Base-by-base conservation (phyloP, 2,797 vertebrate genomes). In the Poecilia gillii region DNA sequence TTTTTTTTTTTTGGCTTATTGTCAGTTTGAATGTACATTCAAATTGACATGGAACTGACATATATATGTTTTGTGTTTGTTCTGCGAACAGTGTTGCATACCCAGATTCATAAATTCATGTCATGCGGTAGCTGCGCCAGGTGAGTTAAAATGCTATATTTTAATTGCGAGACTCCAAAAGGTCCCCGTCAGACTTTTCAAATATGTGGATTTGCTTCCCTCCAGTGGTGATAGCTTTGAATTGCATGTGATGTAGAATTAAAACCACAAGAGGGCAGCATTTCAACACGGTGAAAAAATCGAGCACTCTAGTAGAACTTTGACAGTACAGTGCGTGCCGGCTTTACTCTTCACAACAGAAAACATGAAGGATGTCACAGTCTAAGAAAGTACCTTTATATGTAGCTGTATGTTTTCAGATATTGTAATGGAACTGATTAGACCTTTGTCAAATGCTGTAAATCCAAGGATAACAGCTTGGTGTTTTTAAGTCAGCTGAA, bases 201-300 rank as follows among this genome's bases (percentile, higher is more conserved):
- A 46, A 75, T 11, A 36, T 14, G 14, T 18, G 25, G 11, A 36
- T 80, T 51, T 84, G 74, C 78, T 62, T 47, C 82, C 71, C 71
- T 77, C 78, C 9, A 70, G 51, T 74, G 78, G 74, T 39, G n/a
- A 51, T 9, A 2, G 25, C 43, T 11, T 4, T 18, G 51, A 73
- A 47, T 57, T 76, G 39, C 73, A 73, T 13, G 47, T 11, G 20
- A 46, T 4, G n/a, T 18, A n/a, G 33, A 64, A 59, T 72, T 20
- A 45, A 25, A 20, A 72, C n/a, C 47, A 55, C 64, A 57, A 0
- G 47, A 77, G 4, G 66, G 39, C 23, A n/a, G 25, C 66, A 41
- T 14, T 41, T 70, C 12, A n/a, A n/a, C 36, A 68, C 20, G 36
- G 31, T 41, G 49, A 68, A 23, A 23, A 64, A 64, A 33, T 20